These are phyloP conservation scores for Lasioglossum figueresi DNA, from an alignment of 2,888 invertebrate genomes.

Conservation along the genomic window DNA sequence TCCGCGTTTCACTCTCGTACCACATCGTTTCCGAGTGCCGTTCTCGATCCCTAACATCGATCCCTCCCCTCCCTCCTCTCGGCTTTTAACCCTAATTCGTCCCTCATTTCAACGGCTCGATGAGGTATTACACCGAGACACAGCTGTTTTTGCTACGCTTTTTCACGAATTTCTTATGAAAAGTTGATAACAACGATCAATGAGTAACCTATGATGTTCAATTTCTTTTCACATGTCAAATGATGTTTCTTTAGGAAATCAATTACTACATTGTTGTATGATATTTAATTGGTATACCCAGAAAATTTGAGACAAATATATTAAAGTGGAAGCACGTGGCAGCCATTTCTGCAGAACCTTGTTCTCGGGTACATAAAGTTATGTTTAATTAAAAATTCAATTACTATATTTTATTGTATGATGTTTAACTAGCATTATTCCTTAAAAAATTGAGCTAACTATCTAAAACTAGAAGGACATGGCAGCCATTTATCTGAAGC, in stretches of 20 bases:
- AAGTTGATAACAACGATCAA: not conserved
- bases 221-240: not conserved
- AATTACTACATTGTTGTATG: no score
- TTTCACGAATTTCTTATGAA: not conserved
- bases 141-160: not conserved
- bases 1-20: constrained; percentile 17
- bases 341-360: not conserved
- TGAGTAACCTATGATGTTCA: not conserved
- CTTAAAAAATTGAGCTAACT: not conserved
- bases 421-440: not conserved
- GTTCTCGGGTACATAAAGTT: no score
- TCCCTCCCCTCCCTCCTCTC: not conserved
- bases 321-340: not conserved
- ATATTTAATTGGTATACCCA: not conserved
- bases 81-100: constrained; percentile 5
- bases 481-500: not conserved
- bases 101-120: not conserved
- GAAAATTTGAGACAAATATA: not conserved
- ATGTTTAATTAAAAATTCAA: no score
- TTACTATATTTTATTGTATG: not conserved
- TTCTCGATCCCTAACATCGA: not conserved
- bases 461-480: not conserved
- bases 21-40: not conserved
- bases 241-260: not conserved
- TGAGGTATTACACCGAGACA: not conserved